Percentiles rank a stretch among this genome's conserved stretches.
Conservation (phyloP, 2,797 vertebrate species). For the Platyrinchus mystaceus region DNA sequence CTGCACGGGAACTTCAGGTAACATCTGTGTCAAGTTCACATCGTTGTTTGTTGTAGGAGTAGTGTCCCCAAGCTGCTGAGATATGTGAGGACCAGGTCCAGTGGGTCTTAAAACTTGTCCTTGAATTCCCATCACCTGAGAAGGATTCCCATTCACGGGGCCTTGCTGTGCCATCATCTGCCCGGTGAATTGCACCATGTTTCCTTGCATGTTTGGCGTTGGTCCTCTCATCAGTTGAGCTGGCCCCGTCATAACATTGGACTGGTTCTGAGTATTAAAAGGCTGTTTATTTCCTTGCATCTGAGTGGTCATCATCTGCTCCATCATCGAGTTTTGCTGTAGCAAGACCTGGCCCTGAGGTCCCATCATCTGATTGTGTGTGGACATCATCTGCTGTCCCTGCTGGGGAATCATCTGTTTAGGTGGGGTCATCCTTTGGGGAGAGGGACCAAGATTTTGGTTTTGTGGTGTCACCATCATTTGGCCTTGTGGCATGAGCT, state of each 20-base stretch:
- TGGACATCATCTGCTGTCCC: constrained; percentile 92
- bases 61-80: constrained; percentile 86
- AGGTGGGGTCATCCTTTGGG: constrained; percentile 94
- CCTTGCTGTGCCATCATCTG: constrained; percentile 88
- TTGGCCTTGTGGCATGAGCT: constrained; percentile 80
- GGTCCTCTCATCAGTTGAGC: constrained; percentile 93
- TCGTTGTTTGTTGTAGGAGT: constrained; percentile 75
- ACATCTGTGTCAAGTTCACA: constrained; percentile 86
- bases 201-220: constrained; percentile 88
- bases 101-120: constrained; percentile 88
- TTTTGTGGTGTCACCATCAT: constrained; percentile 82
- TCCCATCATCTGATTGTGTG: constrained; percentile 94
- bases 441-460: constrained; percentile 83
- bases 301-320: constrained; percentile 95
- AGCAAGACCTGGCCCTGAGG: constrained; percentile 92
- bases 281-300: constrained; percentile 94
- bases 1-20: constrained; percentile 92
- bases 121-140: constrained; percentile 91
- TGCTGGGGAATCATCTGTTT: constrained; percentile 96
- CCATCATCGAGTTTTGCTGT: constrained; percentile 93
- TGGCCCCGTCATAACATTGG: constrained; percentile 86
- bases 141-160: constrained; percentile 85
- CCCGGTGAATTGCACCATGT: constrained; percentile 89
- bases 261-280: constrained; percentile 88
- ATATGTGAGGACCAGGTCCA: constrained; percentile 75